Evolutionary conservation across 2,113 vertebrate species (phyloP), one percentile per base, ranked within the genome.

Genomic region (Origma solitaria): DNA sequence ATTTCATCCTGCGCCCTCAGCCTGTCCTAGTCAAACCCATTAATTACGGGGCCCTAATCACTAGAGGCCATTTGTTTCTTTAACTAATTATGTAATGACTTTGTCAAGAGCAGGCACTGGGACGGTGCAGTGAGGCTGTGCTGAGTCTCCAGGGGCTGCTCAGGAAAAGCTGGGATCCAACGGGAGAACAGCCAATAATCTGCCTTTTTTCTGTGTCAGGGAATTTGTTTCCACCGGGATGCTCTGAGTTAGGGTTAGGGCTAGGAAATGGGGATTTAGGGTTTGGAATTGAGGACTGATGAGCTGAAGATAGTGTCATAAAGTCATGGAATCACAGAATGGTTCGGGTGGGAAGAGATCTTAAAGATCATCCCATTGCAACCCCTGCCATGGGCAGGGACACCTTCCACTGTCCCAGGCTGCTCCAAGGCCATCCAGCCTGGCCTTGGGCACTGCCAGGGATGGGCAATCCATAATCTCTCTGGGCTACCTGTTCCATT

Each of bases 1-100:
- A 97, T 94, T 97, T 85, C 83, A 96, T 95, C 96, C 94, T 91
- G 49, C 82, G 47, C 70, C 62, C 73, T 65, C 88, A 94, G 24
- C 57, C 10, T 50, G 22, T 30, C 53, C 81, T 61, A 8, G 47
- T 79, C 57, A 69, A 50, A 85, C 17, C 86, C 66, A 31, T 73
- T 95, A 82, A 81, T 95, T 95, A 89, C 22, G 33, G 24, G 35
- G 37, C 70, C 31, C 11, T 86, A 88, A 80, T 96, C 65, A 65
- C 47, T 54, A 45, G 57, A 75, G 50, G 66, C 38, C 47, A 15
- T 69, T 89, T 24, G 31, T 92, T 83, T 73, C 28, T 54, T 69
- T 54, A 86, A 21, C 12, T 68, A 90, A 94, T 92, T 81, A 81
- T 50, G 42, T 58, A 53, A 69, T 82, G 89, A 53, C 50, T 87